These are phyloP conservation scores for Borostomias antarcticus DNA, from an alignment of 2,797 vertebrate species.

Conservation along the genomic window DNA sequence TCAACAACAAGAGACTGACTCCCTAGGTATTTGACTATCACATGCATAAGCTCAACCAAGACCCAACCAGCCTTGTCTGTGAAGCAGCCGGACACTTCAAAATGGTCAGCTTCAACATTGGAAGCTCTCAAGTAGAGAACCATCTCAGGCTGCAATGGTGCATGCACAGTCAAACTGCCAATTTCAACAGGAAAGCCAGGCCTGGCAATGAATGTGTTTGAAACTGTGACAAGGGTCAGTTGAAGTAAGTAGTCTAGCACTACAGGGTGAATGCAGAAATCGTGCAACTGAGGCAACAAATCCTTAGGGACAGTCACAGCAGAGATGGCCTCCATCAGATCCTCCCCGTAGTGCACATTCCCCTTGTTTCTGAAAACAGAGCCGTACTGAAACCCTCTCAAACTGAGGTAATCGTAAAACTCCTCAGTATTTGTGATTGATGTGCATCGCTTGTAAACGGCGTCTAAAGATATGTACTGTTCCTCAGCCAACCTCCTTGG, in stretches of 20 bases:
- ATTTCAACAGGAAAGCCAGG: conserved; percentile 82
- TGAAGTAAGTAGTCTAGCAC: conserved; percentile 87
- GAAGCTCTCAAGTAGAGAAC: conserved; percentile 81
- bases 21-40: conserved; percentile 77
- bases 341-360: conserved; percentile 75
- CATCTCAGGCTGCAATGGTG: conserved; percentile 80
- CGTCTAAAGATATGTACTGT: conserved; percentile 66
- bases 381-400: conserved; percentile 84
- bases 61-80: conserved; percentile 73
- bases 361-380: conserved; percentile 76
- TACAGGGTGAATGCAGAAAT: conserved; percentile 84
- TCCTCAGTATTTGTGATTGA: conserved; percentile 63
- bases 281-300: conserved; percentile 68
- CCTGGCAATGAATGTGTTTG: conserved; percentile 46
- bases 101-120: conserved; percentile 65
- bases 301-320: conserved; percentile 73
- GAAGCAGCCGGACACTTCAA: conserved; percentile 87
- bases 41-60: conserved; percentile 79
- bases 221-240: conserved; percentile 75
- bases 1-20: conserved; percentile 49
- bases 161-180: conserved; percentile 73
- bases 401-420: conserved; percentile 76
- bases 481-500: conserved; percentile 65
- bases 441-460: conserved; percentile 75
- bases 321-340: conserved; percentile 82